Evolutionary conservation across 2,888 invertebrate genomes (phyloP).

Genomic region (Panzeria rudis): DNA sequence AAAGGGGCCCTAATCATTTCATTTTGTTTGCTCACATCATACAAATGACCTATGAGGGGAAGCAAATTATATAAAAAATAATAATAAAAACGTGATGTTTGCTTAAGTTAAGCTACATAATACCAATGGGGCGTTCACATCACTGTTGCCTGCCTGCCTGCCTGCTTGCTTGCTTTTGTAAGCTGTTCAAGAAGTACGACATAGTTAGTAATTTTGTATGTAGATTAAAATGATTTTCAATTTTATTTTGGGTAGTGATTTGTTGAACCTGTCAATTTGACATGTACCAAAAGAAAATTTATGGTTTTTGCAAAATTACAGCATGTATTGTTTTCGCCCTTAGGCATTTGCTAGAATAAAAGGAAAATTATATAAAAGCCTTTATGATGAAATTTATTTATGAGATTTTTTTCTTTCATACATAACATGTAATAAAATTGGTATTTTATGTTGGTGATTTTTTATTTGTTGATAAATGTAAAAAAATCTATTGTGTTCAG

Average conservation of each 20-base stretch:
- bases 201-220: neutral
- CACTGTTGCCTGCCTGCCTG: neutral
- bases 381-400: neutral
- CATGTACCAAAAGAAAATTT: slow-evolving; percentile 51
- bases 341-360: neutral
- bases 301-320: neutral
- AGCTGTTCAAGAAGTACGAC: slow-evolving; percentile 20
- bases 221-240: slow-evolving; percentile 36
- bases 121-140: slow-evolving; percentile 59
- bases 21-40: slow-evolving; percentile 38
- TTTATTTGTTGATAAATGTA: too few relatives aligned
- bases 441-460: too few relatives aligned
- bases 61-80: neutral
- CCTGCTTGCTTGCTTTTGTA: neutral
- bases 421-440: too few relatives aligned
- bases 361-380: neutral
- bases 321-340: slow-evolving; percentile 24
- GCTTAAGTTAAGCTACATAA: slow-evolving; percentile 22
- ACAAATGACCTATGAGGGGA: slow-evolving; percentile 54
- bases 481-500: too few relatives aligned
- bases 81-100: slow-evolving; percentile 61
- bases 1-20: slow-evolving; percentile 25
- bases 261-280: slow-evolving; percentile 56
- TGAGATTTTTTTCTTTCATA: too few relatives aligned
- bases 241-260: slow-evolving; percentile 36